Evolutionary conservation across 2,797 vertebrate species (phyloP).

Genomic region (Epinephelus malabaricus): DNA sequence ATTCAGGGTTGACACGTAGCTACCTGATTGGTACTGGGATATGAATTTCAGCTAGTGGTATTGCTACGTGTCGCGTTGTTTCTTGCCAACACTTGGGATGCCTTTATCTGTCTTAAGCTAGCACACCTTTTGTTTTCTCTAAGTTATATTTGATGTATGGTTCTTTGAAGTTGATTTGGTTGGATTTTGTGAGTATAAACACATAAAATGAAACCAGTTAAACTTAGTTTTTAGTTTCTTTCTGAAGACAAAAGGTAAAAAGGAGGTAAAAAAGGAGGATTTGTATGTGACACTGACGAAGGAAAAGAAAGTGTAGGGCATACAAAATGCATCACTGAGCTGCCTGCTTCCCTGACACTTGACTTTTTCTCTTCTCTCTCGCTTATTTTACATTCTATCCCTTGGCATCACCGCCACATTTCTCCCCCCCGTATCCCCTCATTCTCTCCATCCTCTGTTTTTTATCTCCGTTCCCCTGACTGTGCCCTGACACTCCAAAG

Average conservation of each 20-base stretch:
- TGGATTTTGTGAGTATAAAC: neutral
- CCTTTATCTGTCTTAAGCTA: no score
- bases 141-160: neutral
- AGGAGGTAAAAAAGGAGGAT: neutral
- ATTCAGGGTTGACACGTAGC: no score
- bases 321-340: constrained; percentile 54
- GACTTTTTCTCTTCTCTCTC: constrained; percentile 48
- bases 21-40: no score
- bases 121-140: no score
- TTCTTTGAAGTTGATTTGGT: neutral
- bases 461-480: constrained; percentile 70
- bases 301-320: constrained; percentile 20
- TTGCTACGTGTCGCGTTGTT: no score
- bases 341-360: constrained; percentile 48
- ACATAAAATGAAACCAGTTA: neutral
- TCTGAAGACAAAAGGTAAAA: neutral
- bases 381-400: constrained; percentile 61
- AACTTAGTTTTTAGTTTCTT: constrained; percentile 10
- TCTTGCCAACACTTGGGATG: no score
- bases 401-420: constrained; percentile 36
- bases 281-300: constrained; percentile 26
- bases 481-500: constrained; percentile 81
- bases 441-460: constrained; percentile 42
- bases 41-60: no score
- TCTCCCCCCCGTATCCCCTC: constrained; percentile 41